Base-by-base conservation (phyloP, 2,797 vertebrate genomes). In the Acanthurus lineatus region DNA sequence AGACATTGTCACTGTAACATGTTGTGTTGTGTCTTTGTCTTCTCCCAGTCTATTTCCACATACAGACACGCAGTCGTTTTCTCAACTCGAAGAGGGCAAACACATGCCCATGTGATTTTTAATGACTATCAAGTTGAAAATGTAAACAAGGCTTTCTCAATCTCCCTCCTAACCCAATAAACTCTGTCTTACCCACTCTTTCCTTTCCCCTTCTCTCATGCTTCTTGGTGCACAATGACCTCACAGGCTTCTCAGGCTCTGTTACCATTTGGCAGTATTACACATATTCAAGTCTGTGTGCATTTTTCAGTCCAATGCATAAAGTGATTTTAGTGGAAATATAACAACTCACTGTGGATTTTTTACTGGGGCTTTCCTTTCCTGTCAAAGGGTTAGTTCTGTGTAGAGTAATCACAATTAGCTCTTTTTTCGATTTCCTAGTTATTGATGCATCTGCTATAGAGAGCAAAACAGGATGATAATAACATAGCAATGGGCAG, bases 61-160 rank as follows among this genome's bases (percentile, higher is more conserved):
- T 63, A 42, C 17, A 68, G 42, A n/a, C 63, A 66, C 52, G 14
- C 28, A 54, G 47, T 70, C 10, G 47, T 66, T 58, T 60, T 60
- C 49, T 51, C 19, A 47, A 52, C 49, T 61, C 35, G 44, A 32
- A 67, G 51, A 65, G 19, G 51, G n/a, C 67, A 32, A 66, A 61
- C 52, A 47, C 52, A 72, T 38, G 14, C 28, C 67, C 86, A 91
- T 86, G 85, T 89, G 88, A 93, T 84, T 86, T 82, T 82, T 86
- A 92, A 86, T 89, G 80, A 86, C 58, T 82, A 61, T 91, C 81
- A 88, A 76, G 85, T 91, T 89, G 82, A 86, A 89, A 90, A 91
- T 79, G 75, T 89, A 91, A 90, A 90, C 79, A 77, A 68, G 80
- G 75, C 66, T 81, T 79, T 81, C 45, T 85, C 79, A 81, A 70